Base-by-base conservation (phyloP, 1,140 invertebrate genomes). In the Lordiphosa clarofinis region DNA sequence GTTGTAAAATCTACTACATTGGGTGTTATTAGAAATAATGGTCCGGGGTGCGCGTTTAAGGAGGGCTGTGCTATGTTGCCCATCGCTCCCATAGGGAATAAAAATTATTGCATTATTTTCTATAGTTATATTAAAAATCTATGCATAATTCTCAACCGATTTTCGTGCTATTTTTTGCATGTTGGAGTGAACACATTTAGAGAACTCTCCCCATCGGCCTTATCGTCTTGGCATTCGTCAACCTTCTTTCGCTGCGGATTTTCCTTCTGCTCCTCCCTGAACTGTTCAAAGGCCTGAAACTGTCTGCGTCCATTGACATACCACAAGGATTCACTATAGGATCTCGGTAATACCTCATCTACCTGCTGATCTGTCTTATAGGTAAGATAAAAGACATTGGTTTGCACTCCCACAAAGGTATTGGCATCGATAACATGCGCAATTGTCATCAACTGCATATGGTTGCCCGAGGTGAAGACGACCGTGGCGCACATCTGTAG, bases 311-410 rank as follows among this genome's bases (percentile, higher is more conserved):
- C 94, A 73, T 94, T 92, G 35, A 95, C 81, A 71, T 93, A 94
- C 87, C 93, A 89, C 90, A 95, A 93, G 1, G 93, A 91, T 70
- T 95, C 94, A 68, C 93, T 91, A 88, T 95, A 96, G 7, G 92
- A 92, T 53, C 90, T 90, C 1, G 94, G 94, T 19, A 94, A 84
- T 9, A 95, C 90, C 57, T 89, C 76, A 28, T 90, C 87, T 1
- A 94, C 90, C 7, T 88, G 56, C 28, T 90, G 76, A 1, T 90
- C 87, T 4, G 90, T 89, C 57, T 90, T 82, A 75, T 92, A 94
- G 1, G 94, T 94, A 65, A 94, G 92, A 79, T 95, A 92, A 70
- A 96, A 94, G 4, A 92, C 90, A 89, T 95, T 95, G 9, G 94
- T 93, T 5, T 93, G 93, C 4, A 90, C 88, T 56, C 89, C 89